Percentiles rank a stretch among this genome's conserved stretches.
Conservation (phyloP, 2,113 vertebrate species). For the Grammomys surdaster region DNA sequence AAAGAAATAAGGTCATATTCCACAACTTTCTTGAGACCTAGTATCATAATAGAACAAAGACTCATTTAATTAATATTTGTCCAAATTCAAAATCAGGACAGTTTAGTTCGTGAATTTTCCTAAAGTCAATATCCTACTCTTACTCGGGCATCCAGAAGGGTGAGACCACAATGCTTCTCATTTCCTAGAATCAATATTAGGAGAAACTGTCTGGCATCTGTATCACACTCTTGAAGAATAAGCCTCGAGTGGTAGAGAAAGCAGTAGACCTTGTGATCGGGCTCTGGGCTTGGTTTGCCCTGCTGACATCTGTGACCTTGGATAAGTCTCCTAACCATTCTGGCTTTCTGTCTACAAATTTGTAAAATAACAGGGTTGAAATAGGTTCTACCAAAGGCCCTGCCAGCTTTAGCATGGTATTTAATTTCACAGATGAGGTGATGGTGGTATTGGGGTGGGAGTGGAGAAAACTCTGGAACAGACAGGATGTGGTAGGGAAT, state of each 20-base stretch:
- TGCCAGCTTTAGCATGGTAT: slow-evolving; percentile 66
- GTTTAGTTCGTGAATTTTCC: not conserved
- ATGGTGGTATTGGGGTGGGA: slow-evolving; percentile 58
- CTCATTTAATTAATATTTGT: slow-evolving; percentile 28
- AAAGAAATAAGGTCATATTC: not conserved
- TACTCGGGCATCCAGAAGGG: not conserved
- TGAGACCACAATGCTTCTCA: not conserved
- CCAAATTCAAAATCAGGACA: slow-evolving; percentile 45
- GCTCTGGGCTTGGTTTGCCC: slow-evolving; percentile 24
- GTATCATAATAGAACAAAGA: not conserved
- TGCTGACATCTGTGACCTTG: slow-evolving; percentile 10
- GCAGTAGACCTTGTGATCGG: not conserved
- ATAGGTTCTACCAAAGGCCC: slow-evolving; percentile 12
- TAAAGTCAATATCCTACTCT: not conserved
- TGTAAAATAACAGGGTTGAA: slow-evolving; percentile 42
- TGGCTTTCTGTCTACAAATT: not conserved
- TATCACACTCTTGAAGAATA: slow-evolving; percentile 8
- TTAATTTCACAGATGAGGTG: slow-evolving; percentile 72
- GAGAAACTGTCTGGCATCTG: not conserved
- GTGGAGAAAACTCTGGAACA: slow-evolving; percentile 40
- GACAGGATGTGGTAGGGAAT: slow-evolving; percentile 64
- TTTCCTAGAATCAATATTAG: not conserved
- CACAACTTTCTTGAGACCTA: not conserved
- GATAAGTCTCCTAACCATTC: slow-evolving; percentile 33
- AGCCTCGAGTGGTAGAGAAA: not conserved